phyloP scores from a whole-genome alignment of 2,888 invertebrate species.

The Odontocolon sp. region DNA sequence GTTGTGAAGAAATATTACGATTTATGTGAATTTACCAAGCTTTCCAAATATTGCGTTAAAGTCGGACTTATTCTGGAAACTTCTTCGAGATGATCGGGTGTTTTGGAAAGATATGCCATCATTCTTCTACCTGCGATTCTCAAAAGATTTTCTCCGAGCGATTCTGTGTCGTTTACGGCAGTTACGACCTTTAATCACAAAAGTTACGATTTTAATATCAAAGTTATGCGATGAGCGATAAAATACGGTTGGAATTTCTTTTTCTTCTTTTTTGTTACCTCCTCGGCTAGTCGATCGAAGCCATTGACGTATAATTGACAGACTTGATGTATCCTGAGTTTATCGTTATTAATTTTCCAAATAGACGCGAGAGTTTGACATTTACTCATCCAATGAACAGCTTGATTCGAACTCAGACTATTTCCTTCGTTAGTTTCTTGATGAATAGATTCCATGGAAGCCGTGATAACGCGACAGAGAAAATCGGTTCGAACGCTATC shows the following conservation, averaged over 20 bases:
- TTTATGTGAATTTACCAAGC: slow-evolving; percentile 82
- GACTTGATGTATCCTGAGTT: slow-evolving; percentile 90
- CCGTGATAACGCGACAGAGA: slow-evolving; percentile 87
- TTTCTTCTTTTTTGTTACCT: slow-evolving; percentile 79
- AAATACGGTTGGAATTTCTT: slow-evolving; percentile 31
- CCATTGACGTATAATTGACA: slow-evolving; percentile 84
- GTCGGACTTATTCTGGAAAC: slow-evolving; percentile 90
- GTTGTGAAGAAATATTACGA: too few relatives aligned
- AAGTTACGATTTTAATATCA: slow-evolving; percentile 82
- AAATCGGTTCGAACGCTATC: slow-evolving; percentile 87
- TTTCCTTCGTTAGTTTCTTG: slow-evolving; percentile 82
- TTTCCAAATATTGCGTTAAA: slow-evolving; percentile 88
- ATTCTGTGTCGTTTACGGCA: slow-evolving; percentile 86
- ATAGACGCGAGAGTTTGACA: slow-evolving; percentile 87
- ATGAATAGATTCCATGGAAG: slow-evolving; percentile 88
- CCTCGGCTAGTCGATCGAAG: slow-evolving; percentile 84
- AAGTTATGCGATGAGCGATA: too few relatives aligned
- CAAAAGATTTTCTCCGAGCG: slow-evolving; percentile 87
- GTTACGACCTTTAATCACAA: slow-evolving; percentile 82
- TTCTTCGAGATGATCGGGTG: slow-evolving; percentile 84
- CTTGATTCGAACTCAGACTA: slow-evolving; percentile 81
- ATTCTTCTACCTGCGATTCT: slow-evolving; percentile 92
- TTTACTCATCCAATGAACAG: slow-evolving; percentile 87
- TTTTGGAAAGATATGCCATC: slow-evolving; percentile 85
- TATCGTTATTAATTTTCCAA: slow-evolving; percentile 88